Conservation (phyloP, 1,140 invertebrate genomes). For the Hyles vespertilio region DNA sequence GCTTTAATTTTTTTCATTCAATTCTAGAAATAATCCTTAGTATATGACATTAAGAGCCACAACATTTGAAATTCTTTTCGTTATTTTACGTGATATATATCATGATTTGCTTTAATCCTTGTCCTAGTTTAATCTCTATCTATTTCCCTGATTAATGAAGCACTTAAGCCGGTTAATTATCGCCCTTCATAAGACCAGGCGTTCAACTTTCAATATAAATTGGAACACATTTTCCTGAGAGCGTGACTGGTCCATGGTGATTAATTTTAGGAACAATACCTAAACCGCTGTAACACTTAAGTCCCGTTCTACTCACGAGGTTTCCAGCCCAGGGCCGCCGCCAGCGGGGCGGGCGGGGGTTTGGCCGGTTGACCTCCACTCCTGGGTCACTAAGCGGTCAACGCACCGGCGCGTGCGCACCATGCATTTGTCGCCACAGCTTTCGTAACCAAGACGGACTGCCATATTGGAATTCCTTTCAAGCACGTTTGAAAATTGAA, state of each 20-base stretch:
- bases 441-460: slow-evolving; percentile 24
- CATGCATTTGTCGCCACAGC: slow-evolving; percentile 32
- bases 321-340: slow-evolving; percentile 19
- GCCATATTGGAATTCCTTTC: slow-evolving; percentile 22
- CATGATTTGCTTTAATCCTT: no score
- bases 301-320: slow-evolving; percentile 16
- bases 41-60: no score
- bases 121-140: no score
- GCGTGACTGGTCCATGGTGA: background rate
- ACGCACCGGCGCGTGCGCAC: slow-evolving; percentile 38
- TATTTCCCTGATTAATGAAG: no score
- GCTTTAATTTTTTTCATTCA: no score
- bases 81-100: no score
- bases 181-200: no score
- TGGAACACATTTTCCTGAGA: no score
- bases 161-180: no score
- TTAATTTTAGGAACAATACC: slow-evolving; percentile 1
- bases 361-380: slow-evolving; percentile 56
- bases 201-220: no score
- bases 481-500: slow-evolving; percentile 7
- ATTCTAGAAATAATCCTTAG: no score
- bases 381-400: slow-evolving; percentile 46
- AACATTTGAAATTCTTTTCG: no score
- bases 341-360: slow-evolving; percentile 30
- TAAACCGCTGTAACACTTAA: slow-evolving; percentile 4